phyloP scores from a whole-genome alignment of 2,888 invertebrate genomes.

The Eugnorisma glareosa region DNA sequence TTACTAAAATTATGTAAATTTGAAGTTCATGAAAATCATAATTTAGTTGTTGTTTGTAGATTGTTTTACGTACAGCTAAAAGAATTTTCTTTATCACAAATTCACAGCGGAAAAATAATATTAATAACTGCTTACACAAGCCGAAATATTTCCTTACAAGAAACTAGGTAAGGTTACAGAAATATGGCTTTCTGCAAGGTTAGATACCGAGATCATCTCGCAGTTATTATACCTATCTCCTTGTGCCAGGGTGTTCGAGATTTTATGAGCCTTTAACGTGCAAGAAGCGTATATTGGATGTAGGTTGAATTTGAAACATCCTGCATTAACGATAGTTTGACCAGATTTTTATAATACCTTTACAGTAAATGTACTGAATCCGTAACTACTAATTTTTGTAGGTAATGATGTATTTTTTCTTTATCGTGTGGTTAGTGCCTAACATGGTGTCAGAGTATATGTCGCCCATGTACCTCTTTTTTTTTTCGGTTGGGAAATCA shows the following conservation, averaged over 20 bases:
- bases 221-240: constrained; percentile 27
- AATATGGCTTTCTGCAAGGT: constrained; percentile 38
- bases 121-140: neutral
- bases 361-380: neutral
- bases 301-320: constrained; percentile 38
- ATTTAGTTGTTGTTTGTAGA: neutral
- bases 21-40: neutral
- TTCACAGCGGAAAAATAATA: constrained; percentile 17
- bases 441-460: too few relatives aligned
- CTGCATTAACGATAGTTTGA: constrained; percentile 3
- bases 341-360: neutral
- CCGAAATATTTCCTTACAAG: constrained; percentile 16
- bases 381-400: neutral
- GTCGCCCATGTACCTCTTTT: too few relatives aligned
- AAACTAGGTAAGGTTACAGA: constrained; percentile 29
- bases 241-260: constrained; percentile 44
- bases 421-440: too few relatives aligned
- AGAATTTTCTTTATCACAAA: constrained; percentile 5
- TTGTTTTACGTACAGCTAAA: neutral
- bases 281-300: constrained; percentile 28
- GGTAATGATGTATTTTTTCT: neutral
- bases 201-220: constrained; percentile 42
- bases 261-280: constrained; percentile 53
- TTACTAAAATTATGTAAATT: neutral
- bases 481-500: too few relatives aligned